These are phyloP conservation scores for Antigone vipio DNA, from an alignment of 2,113 vertebrate genomes.

Conservation along the genomic window DNA sequence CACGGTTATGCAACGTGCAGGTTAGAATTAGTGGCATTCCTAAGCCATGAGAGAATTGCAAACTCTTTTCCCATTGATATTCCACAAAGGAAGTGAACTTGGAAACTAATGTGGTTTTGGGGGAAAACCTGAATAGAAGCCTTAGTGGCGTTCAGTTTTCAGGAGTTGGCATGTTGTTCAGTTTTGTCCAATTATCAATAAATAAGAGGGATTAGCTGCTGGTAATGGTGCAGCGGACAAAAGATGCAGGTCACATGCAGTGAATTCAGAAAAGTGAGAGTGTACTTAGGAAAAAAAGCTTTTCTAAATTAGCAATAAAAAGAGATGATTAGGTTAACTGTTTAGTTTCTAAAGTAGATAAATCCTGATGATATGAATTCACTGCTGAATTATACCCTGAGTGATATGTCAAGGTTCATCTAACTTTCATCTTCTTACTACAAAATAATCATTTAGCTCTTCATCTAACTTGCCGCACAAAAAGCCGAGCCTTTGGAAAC, in stretches of 20 bases:
- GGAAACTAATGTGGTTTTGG: constrained; percentile 70
- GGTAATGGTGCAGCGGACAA: constrained; percentile 75
- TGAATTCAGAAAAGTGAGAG: constrained; percentile 79
- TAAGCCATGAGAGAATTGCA: constrained; percentile 76
- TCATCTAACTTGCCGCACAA: constrained; percentile 50
- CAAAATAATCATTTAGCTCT: constrained; percentile 63
- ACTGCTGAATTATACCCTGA: constrained; percentile 57
- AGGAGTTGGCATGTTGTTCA: constrained; percentile 74
- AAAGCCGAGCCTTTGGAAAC: constrained; percentile 37
- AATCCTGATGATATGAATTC: constrained; percentile 70
- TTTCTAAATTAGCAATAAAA: constrained; percentile 81
- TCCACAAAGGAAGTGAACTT: constrained; percentile 79
- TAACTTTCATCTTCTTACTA: constrained; percentile 69
- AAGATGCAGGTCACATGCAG: constrained; percentile 76
- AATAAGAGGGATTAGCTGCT: constrained; percentile 80
- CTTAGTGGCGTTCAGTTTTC: constrained; percentile 65
- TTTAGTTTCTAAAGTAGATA: constrained; percentile 77
- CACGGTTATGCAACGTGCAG: constrained; percentile 55
- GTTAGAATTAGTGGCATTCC: constrained; percentile 76
- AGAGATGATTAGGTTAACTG: constrained; percentile 79
- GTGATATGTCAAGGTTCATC: constrained; percentile 73
- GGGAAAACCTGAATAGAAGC: constrained; percentile 72
- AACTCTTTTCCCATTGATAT: constrained; percentile 72
- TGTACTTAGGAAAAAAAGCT: constrained; percentile 66
- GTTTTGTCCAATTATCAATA: constrained; percentile 83